Evolutionary conservation across 2,113 vertebrate species (phyloP).

Genomic region (Tympanuchus pallidicinctus): DNA sequence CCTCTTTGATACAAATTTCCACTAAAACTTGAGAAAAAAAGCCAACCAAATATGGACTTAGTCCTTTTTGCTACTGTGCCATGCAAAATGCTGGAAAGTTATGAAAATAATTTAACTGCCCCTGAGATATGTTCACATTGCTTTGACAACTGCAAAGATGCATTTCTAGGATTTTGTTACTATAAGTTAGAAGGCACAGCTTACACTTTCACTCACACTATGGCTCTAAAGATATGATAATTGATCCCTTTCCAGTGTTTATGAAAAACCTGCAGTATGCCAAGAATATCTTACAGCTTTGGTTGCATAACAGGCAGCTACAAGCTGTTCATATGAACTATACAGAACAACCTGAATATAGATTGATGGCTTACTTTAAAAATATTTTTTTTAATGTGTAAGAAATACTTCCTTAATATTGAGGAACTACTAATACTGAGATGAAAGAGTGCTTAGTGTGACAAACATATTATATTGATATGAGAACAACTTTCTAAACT

Average conservation of each 20-base stretch:
- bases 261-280: background rate
- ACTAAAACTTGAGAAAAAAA: background rate
- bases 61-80: background rate
- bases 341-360: background rate
- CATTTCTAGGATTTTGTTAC: background rate
- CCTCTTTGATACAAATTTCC: background rate
- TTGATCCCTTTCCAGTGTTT: background rate
- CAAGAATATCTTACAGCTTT: constrained; percentile 6
- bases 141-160: background rate
- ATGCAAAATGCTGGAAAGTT: background rate
- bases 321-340: background rate
- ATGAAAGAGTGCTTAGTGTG: background rate
- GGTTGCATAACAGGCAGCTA: background rate
- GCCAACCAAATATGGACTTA: background rate
- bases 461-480: background rate
- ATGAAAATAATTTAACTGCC: background rate
- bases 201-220: background rate
- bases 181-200: background rate
- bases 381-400: background rate
- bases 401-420: background rate
- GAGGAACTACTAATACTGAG: background rate
- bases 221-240: constrained; percentile 6
- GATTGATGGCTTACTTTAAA: background rate
- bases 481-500: constrained; percentile 4
- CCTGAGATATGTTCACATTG: background rate